Evolutionary conservation across 2,888 invertebrate genomes (phyloP), one percentile per base, ranked within the genome.

Genomic region (Merodon equestris): DNA sequence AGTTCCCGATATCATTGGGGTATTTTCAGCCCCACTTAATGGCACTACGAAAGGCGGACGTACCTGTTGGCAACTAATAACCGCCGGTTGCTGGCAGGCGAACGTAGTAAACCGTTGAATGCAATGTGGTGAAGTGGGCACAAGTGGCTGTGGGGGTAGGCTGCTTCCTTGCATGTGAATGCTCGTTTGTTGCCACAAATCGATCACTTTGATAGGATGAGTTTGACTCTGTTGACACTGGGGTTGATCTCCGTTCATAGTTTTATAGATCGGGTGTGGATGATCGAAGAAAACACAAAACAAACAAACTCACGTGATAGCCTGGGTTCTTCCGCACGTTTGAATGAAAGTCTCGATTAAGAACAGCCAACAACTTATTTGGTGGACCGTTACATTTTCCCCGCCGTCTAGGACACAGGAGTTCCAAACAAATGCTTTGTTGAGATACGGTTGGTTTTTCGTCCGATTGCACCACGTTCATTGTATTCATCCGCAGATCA

Each of bases 181-280:
- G 7, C 27, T 27, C 27, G 9, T 40, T 10, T 3, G 40, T 40
- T 60, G 70, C 73, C 68, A 81, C 18, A 19, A 56, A 18, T 61
- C 63, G n/a, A 77, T 19, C 44, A 68, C 48, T 17, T 81, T 81
- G 12, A 71, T 19, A 17, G 74, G 48, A 51, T 51, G 40, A 1
- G 17, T 1, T 10, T 9, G 47, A 5, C 17, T 47, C 4, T 47
- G 9, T 47, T 47, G 7, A 9, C 17, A 15, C 7, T 15, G 10
- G 1, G 17, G 9, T 9, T 17, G 15, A 15, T 15, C 47, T 15
- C 47, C 9, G 47, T 4, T 17, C 47, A 47, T 47, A 17, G 4
- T 15, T 17, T 7, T n/a, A 12, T 44, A 44, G 13, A 9, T 44
- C 27, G 7, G 27, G 27, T 27, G 27, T 27, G n/a, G n/a, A n/a